phyloP scores from a whole-genome alignment of 1,140 invertebrate genomes.

The Hylaeus anthracinus region DNA sequence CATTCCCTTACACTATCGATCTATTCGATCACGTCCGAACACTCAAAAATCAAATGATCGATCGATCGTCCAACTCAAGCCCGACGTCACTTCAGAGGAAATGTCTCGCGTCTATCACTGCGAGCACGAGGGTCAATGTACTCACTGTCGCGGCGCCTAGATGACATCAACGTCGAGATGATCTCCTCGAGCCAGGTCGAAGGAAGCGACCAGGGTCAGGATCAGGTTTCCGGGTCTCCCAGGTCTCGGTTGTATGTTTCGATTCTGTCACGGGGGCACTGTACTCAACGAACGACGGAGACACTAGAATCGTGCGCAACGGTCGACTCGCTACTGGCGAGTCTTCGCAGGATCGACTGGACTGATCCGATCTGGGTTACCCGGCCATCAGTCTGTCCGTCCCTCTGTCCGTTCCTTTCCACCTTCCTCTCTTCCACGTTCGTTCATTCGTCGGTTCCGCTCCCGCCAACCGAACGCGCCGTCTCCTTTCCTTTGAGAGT shows the following conservation, averaged over 20 bases:
- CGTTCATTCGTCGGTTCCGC: conserved; percentile 70
- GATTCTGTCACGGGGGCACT: not conserved
- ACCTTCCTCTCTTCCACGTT: conserved; percentile 62
- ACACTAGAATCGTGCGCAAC: conserved; percentile 69
- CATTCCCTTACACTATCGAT: not conserved
- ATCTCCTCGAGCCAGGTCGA: not conserved
- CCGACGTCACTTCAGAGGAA: not conserved
- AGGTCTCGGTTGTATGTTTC: not conserved
- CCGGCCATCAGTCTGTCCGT: conserved; percentile 78
- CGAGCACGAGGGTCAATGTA: not conserved
- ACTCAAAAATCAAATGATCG: not conserved
- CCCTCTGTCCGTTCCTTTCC: conserved; percentile 65
- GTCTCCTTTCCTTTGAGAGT: conserved; percentile 37
- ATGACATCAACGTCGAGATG: conserved; percentile 42
- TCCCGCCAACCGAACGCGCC: conserved; percentile 58
- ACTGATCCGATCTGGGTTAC: conserved; percentile 80
- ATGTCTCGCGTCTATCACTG: not conserved
- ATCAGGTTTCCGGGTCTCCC: not conserved
- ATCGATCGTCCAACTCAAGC: not conserved
- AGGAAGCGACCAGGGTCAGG: not conserved
- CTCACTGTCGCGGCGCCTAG: conserved; percentile 39
- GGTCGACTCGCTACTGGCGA: conserved; percentile 76
- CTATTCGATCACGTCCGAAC: not conserved
- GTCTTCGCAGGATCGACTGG: conserved; percentile 70
- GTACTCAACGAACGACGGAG: conserved; percentile 10